Evolutionary conservation across 1,140 invertebrate genomes (phyloP).

Genomic region (Pogonognathellus flavescens): DNA sequence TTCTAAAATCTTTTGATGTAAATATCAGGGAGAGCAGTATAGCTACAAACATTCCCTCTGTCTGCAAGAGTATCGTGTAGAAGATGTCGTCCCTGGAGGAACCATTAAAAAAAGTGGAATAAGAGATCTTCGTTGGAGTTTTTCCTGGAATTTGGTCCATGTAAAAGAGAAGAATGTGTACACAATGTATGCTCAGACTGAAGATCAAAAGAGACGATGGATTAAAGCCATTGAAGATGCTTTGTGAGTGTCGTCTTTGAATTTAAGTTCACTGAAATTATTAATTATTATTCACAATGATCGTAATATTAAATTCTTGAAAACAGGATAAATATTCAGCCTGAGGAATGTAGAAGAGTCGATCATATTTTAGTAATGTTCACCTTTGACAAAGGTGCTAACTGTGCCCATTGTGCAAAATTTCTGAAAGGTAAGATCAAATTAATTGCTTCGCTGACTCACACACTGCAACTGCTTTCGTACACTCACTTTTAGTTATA

Average conservation of each 20-base stretch:
- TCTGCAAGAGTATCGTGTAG: slow-evolving; percentile 87
- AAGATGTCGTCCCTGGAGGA: slow-evolving; percentile 75
- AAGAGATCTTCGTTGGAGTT: slow-evolving; percentile 81
- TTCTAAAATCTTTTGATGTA: slow-evolving; percentile 39
- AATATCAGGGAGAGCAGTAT: slow-evolving; percentile 88
- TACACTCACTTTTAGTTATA: too few species aligned
- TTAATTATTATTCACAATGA: neutral
- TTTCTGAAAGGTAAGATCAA: slow-evolving; percentile 79
- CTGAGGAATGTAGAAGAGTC: slow-evolving; percentile 80
- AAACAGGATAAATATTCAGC: slow-evolving; percentile 88
- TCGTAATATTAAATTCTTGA: neutral
- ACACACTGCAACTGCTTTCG: too few species aligned
- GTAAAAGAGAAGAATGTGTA: slow-evolving; percentile 86
- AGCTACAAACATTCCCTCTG: slow-evolving; percentile 89
- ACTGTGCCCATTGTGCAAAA: slow-evolving; percentile 87
- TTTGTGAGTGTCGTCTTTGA: slow-evolving; percentile 77
- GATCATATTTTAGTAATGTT: slow-evolving; percentile 85
- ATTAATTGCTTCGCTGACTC: neutral
- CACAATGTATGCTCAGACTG: slow-evolving; percentile 90
- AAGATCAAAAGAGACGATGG: slow-evolving; percentile 90
- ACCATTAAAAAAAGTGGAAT: slow-evolving; percentile 76
- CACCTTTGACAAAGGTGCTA: slow-evolving; percentile 86
- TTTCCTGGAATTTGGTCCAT: slow-evolving; percentile 87
- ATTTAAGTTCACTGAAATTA: slow-evolving; percentile 32
- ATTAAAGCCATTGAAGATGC: slow-evolving; percentile 92